Evolutionary conservation across 1,140 invertebrate species (phyloP).

Genomic region (Drosophila prosaltans): DNA sequence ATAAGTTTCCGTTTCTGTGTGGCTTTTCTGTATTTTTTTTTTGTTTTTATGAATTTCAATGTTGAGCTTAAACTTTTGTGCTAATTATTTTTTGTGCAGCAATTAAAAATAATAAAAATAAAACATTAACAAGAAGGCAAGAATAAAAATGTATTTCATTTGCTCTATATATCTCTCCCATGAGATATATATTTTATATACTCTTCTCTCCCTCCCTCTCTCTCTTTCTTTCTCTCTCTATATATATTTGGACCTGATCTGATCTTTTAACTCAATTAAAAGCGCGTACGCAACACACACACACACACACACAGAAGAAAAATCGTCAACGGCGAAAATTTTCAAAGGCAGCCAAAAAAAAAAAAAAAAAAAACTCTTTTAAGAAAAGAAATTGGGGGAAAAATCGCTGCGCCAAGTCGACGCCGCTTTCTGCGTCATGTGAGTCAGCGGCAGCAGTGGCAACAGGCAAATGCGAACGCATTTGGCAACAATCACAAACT

Average conservation of each 20-base stretch:
- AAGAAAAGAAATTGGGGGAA: conserved; percentile 15
- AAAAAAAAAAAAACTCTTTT: conserved; percentile 33
- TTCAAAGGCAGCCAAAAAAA: conserved; percentile 59
- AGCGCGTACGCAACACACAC: conserved; percentile 72
- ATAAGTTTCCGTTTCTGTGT: conserved; percentile 27
- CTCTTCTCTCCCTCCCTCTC: background rate
- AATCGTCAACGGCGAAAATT: conserved; percentile 16
- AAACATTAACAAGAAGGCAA: conserved; percentile 38
- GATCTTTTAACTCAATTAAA: conserved; percentile 81
- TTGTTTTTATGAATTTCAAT: conserved; percentile 52
- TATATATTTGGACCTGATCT: conserved; percentile 61
- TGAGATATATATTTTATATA: background rate
- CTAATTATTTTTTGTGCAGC: conserved; percentile 79
- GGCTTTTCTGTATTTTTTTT: conserved; percentile 17
- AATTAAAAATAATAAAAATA: conserved; percentile 57
- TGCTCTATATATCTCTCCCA: conserved; percentile 38
- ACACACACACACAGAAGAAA: conserved; percentile 1
- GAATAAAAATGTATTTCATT: background rate
- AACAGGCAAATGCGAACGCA: conserved; percentile 30
- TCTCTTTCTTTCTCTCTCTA: background rate
- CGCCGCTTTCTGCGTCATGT: conserved; percentile 77
- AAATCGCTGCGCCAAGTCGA: conserved; percentile 57
- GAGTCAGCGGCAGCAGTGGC: conserved; percentile 60
- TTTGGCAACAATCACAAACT: conserved; percentile 39
- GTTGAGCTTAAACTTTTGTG: conserved; percentile 74